Evolutionary conservation across 2,888 invertebrate genomes (phyloP), one percentile per base, ranked within the genome.

Genomic region (Acanthosepion pharaonis): DNA sequence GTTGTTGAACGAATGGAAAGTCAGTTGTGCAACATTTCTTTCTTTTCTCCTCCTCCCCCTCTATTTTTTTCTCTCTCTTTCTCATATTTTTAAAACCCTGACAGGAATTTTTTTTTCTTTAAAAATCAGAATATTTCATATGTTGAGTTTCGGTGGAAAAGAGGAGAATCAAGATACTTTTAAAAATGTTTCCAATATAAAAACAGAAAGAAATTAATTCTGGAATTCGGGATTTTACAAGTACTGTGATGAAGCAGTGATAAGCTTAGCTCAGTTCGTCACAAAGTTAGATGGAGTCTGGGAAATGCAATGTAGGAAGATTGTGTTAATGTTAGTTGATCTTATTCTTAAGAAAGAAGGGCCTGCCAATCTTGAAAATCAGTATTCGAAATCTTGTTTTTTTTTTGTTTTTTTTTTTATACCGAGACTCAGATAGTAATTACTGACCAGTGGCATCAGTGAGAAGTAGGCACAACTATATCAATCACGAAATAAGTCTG

Each of bases 1-100:
- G 78, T 78, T 78, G 78, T 78, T 78, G 78, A 78, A 78, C 78
- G 78, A 78, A 78, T 78, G 78, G 78, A 78, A 78, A 78, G 78
- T 78, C 78, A 78, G 78, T 78, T n/a, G 78, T 78, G 78, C 78
- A 78, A 78, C 78, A n/a, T 33, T n/a, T 78, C 78, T 78, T 59
- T 78, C 78, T 15, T 18, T n/a, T 33, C 78, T 4, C 11, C 15
- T 33, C 33, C 78, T n/a, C 78, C 15, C 28, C 8, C n/a, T n/a
- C 28, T 28, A 15, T 20, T 5, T 59, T 5, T 59, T 5, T 59
- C 20, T 59, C 5, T 59, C 23, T 59, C 59, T 59, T 4, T 59
- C 59, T 78, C n/a, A 78, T 78, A 18, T 78, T 33, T 55, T 78
- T 78, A 78, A 78, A 8, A 78, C 78, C 5, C 11, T n/a, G n/a